These are phyloP conservation scores for Pangasius sanitwongsei DNA, from an alignment of 2,797 vertebrate genomes.

Conservation along the genomic window DNA sequence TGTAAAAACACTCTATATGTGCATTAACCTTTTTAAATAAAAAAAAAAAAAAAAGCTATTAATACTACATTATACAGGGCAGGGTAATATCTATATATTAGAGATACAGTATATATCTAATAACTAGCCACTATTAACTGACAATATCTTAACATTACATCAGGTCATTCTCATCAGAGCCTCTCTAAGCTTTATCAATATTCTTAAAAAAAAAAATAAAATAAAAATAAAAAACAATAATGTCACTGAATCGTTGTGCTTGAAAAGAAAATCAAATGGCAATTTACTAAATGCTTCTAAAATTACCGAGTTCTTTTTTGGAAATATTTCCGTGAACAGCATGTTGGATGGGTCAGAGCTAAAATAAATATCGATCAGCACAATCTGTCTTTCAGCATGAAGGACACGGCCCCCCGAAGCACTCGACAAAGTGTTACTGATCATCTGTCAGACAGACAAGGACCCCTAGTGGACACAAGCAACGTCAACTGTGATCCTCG, in stretches of 20 bases:
- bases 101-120: too few species aligned
- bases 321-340: neutral
- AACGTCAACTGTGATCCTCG: neutral
- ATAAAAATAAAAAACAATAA: too few species aligned
- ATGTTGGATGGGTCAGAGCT: neutral
- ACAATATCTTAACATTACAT: neutral
- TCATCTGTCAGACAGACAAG: conserved; percentile 16
- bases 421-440: neutral
- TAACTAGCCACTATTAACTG: neutral
- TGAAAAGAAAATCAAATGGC: neutral
- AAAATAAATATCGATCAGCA: neutral
- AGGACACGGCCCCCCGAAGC: neutral
- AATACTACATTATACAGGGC: neutral
- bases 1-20: neutral
- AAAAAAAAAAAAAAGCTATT: neutral
- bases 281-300: neutral
- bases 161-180: neutral
- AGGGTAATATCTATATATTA: neutral
- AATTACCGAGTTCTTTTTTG: neutral
- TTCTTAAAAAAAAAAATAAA: neutral
- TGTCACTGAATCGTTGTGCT: neutral
- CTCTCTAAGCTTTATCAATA: neutral
- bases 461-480: conserved; percentile 39
- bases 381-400: conserved; percentile 1
- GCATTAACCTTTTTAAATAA: neutral